phyloP scores from a whole-genome alignment of 2,113 vertebrate species.

The Myotis davidii region DNA sequence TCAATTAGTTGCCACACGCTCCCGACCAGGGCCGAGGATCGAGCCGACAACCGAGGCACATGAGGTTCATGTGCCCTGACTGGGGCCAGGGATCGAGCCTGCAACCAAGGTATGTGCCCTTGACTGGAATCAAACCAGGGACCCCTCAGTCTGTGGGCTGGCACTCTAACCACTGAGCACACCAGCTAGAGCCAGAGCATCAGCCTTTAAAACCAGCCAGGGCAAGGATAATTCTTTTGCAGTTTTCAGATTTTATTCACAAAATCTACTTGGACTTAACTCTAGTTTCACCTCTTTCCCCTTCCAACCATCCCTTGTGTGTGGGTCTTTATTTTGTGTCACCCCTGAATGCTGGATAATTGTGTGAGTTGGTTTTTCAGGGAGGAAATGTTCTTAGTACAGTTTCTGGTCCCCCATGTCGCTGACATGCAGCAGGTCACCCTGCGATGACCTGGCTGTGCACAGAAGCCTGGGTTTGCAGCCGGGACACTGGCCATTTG shows the following conservation, averaged over 20 bases:
- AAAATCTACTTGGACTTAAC: neutral
- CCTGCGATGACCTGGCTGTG: neutral
- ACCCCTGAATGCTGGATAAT: neutral
- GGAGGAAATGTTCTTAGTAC: neutral
- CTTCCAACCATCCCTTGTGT: neutral
- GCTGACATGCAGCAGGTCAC: fast-evolving
- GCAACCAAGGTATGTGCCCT: too few species aligned
- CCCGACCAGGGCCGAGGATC: too few species aligned
- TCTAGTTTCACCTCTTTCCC: fast-evolving
- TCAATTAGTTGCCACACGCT: too few species aligned
- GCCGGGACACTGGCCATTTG: fast-evolving
- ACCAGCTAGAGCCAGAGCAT: too few species aligned
- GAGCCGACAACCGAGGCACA: too few species aligned
- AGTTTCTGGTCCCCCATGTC: neutral
- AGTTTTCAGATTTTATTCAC: neutral
- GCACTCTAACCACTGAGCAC: too few species aligned
- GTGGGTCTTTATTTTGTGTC: neutral
- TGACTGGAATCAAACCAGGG: too few species aligned
- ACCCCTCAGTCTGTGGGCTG: too few species aligned
- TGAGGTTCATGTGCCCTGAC: too few species aligned
- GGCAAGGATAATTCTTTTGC: neutral
- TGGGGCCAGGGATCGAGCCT: too few species aligned
- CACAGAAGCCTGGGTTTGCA: neutral
- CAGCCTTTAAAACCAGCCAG: too few species aligned
- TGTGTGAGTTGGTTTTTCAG: neutral